Percentiles rank a stretch among this genome's conserved stretches.
Conservation (phyloP, 2,797 vertebrate species). For the Serranus cabrilla region DNA sequence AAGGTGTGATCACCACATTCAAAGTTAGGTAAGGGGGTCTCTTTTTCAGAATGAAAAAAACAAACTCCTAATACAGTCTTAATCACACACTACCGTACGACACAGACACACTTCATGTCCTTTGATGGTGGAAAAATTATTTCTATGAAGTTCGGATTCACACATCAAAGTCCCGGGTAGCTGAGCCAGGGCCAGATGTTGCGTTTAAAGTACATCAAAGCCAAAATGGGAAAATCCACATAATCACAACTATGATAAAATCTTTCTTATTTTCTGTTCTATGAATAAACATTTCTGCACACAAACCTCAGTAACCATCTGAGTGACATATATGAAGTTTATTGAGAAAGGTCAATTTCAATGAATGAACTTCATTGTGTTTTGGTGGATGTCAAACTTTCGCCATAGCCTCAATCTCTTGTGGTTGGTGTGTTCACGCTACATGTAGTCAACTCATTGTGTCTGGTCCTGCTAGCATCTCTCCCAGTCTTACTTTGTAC, state of each 20-base stretch:
- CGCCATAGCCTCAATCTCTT: not conserved
- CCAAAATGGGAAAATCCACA: not conserved
- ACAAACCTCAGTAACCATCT: not conserved
- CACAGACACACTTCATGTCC: not conserved
- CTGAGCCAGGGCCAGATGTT: slow-evolving; percentile 21
- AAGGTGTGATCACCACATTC: slow-evolving; percentile 26
- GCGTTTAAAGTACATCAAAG: slow-evolving; percentile 34
- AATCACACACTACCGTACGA: not conserved
- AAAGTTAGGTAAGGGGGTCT: slow-evolving; percentile 6
- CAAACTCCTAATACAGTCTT: not conserved
- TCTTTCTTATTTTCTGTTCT: not conserved
- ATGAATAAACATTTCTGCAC: not conserved
- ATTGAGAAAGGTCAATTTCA: not conserved
- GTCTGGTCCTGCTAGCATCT: slow-evolving; percentile 1
- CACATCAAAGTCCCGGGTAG: slow-evolving; percentile 40
- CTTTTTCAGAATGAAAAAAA: slow-evolving; percentile 20
- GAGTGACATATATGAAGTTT: not conserved
- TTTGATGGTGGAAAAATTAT: slow-evolving; percentile 11
- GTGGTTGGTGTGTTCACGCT: not conserved
- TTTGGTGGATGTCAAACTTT: slow-evolving; percentile 5
- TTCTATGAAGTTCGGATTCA: slow-evolving; percentile 24
- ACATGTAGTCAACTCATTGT: not conserved
- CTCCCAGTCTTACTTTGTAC: slow-evolving; percentile 22
- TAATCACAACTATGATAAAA: not conserved
- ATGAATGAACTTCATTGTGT: not conserved